phyloP scores from a whole-genome alignment of 2,888 invertebrate genomes.

The Abrostola tripartita region DNA sequence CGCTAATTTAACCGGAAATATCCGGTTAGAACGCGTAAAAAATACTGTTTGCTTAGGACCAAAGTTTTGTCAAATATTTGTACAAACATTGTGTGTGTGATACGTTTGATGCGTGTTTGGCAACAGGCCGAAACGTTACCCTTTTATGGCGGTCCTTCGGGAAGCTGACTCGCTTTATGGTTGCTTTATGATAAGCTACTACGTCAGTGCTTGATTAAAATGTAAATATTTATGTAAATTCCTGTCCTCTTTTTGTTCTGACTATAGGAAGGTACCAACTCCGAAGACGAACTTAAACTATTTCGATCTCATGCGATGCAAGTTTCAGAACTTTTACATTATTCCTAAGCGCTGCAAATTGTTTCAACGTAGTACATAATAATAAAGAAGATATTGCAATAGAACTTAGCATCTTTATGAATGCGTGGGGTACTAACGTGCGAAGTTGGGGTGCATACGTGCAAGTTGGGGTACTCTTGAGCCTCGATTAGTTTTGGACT shows the following conservation, averaged over 20 bases:
- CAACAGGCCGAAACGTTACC: slow-evolving; percentile 27
- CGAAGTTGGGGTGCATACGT: too few species aligned
- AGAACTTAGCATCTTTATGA: too few species aligned
- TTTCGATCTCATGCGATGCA: slow-evolving; percentile 10
- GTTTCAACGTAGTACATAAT: not conserved
- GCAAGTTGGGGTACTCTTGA: too few species aligned
- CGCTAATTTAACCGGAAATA: slow-evolving; percentile 45
- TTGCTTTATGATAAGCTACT: not conserved
- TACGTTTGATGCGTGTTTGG: slow-evolving; percentile 39
- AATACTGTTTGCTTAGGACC: slow-evolving; percentile 48
- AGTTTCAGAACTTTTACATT: slow-evolving; percentile 5
- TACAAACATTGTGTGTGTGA: slow-evolving; percentile 29
- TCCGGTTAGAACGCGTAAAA: slow-evolving; percentile 37
- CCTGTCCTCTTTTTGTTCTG: not conserved
- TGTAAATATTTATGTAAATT: slow-evolving; percentile 7
- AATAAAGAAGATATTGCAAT: not conserved
- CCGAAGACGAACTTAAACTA: slow-evolving; percentile 8
- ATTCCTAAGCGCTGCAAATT: not conserved
- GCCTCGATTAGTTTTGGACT: too few species aligned
- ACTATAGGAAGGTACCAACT: not conserved
- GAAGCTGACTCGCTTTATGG: slow-evolving; percentile 28
- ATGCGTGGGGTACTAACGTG: too few species aligned
- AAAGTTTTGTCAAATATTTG: slow-evolving; percentile 39
- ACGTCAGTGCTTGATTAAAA: slow-evolving; percentile 3
- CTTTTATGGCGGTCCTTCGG: slow-evolving; percentile 19